Evolutionary conservation across 2,888 invertebrate species (phyloP), one percentile per base, ranked within the genome.

Genomic region (Lampropteryx suffumata): DNA sequence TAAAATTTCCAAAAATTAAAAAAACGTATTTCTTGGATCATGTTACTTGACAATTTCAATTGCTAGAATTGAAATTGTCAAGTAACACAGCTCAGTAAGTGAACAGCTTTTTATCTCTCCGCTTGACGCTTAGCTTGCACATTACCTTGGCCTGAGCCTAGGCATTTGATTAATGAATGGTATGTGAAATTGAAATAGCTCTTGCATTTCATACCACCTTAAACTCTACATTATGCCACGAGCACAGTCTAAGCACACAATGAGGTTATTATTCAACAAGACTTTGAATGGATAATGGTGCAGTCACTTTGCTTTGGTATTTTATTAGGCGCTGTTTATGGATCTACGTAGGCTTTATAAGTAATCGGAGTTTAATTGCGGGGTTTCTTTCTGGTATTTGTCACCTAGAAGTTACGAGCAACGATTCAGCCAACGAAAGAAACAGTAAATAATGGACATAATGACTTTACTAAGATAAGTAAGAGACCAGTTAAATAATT

Each of bases 131-230:
- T 1, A 40, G 34, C 29, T 35, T 28, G 12, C 29, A 24, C 28
- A 7, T 32, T 35, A 1, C 33, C 17, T 13, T 11, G 12, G 58
- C 60, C 62, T 66, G 71, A 68, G 67, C 63, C 61, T 49, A 65
- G 47, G 61, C 59, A 68, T 73, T 72, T 79, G 71, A 77, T 75
- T 76, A 77, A 79, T 79, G 78, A 76, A 75, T 65, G 55, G 63
- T 65, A 71, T 73, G 72, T 77, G 69, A 78, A 79, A 82, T 80
- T 76, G 73, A 76, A 79, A 79, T 68, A 62, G 65, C 70, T 69
- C 49, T 53, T 47, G 56, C 49, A 57, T 60, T 63, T 62, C 56
- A 55, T 58, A 50, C 46, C 44, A 55, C 59, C 33, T 47, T 55
- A 63, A 63, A 61, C 50, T 44, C 55, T 49, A 32, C 55, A 57